phyloP scores from a whole-genome alignment of 2,113 vertebrate genomes.

The Numenius arquata region DNA sequence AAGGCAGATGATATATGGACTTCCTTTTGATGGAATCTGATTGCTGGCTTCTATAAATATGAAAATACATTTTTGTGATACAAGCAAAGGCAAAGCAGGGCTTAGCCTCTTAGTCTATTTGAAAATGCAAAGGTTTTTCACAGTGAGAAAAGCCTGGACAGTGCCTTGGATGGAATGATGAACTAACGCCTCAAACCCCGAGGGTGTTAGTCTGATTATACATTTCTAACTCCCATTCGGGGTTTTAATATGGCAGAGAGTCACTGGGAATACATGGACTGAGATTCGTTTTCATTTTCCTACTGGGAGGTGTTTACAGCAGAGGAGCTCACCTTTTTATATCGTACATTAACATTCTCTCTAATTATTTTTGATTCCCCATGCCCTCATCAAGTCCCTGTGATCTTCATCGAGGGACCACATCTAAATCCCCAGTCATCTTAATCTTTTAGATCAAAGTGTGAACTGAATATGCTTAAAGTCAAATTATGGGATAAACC shows the following conservation, averaged over 20 bases:
- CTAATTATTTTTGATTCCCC: conserved; percentile 32
- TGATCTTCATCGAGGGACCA: conserved; percentile 9
- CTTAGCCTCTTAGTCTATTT: background rate
- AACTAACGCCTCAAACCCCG: background rate
- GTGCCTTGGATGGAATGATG: background rate
- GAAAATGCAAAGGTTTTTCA: conserved; percentile 7
- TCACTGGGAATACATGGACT: conserved; percentile 4
- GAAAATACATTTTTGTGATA: background rate
- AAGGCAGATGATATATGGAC: background rate
- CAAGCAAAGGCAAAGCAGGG: background rate
- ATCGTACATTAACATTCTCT: background rate
- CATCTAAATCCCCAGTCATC: background rate
- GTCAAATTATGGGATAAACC: conserved; percentile 18
- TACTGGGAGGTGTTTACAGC: conserved; percentile 27
- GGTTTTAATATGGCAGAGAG: background rate
- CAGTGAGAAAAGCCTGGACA: background rate
- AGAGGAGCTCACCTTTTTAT: background rate
- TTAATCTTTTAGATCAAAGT: conserved; percentile 23
- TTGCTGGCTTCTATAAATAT: conserved; percentile 19
- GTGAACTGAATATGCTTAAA: background rate
- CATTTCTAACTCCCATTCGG: conserved; percentile 3
- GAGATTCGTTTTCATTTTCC: conserved; percentile 20
- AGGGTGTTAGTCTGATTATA: background rate
- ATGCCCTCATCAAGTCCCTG: background rate
- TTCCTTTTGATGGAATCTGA: background rate